phyloP scores from a whole-genome alignment of 2,888 invertebrate species.

The Neocrepidodera transversa region DNA sequence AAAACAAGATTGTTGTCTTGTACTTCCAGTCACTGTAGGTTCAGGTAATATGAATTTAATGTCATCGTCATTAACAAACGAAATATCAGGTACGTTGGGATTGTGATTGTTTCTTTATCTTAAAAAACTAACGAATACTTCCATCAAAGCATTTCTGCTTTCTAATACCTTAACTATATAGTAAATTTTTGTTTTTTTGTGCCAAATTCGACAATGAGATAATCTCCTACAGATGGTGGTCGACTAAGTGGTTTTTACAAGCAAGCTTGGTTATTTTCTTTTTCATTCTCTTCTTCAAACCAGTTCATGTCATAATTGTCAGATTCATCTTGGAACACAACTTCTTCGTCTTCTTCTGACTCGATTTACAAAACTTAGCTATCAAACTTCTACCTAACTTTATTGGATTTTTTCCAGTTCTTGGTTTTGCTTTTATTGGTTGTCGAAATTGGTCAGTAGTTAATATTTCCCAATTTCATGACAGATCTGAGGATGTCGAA shows the following conservation, averaged over 20 bases:
- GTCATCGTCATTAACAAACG: too few relatives aligned
- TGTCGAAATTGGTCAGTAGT: background rate
- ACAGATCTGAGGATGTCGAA: conserved; percentile 1
- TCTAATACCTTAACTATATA: background rate
- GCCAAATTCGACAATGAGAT: conserved; percentile 9
- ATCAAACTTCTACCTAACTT: background rate
- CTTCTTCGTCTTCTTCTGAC: background rate
- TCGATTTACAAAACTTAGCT: background rate
- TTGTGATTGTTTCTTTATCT: too few relatives aligned
- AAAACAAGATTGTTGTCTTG: too few relatives aligned
- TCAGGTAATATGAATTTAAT: too few relatives aligned
- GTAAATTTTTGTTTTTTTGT: background rate
- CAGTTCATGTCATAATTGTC: too few relatives aligned
- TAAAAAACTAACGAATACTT: background rate
- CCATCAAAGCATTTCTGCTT: background rate
- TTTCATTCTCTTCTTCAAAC: too few relatives aligned
- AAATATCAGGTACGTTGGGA: conserved; percentile 3
- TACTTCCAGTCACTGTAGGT: too few relatives aligned
- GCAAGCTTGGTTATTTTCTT: background rate
- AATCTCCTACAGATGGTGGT: too few relatives aligned
- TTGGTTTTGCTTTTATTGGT: too few relatives aligned
- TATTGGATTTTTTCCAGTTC: background rate
- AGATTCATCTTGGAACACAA: background rate
- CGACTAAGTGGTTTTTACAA: too few relatives aligned
- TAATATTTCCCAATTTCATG: background rate